Evolutionary conservation across 1,140 invertebrate genomes (phyloP).

Genomic region (Diuraphis noxia): DNA sequence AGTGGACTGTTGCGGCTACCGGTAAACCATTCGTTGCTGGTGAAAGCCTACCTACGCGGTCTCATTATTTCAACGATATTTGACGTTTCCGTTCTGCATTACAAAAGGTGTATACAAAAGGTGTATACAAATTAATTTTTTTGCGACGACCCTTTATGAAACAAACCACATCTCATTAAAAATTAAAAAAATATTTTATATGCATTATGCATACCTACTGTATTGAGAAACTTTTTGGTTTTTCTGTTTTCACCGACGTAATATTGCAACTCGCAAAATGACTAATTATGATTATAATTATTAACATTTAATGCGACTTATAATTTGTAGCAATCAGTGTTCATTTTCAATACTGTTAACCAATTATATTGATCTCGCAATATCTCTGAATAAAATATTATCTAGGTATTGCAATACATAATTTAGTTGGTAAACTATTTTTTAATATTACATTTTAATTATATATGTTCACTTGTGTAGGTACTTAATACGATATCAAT

Average conservation of each 20-base stretch:
- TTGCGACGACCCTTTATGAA: background rate
- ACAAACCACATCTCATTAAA: conserved; percentile 39
- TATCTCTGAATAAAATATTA: background rate
- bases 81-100: conserved; percentile 2
- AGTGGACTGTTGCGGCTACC: background rate
- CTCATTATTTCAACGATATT: background rate
- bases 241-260: background rate
- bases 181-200: background rate
- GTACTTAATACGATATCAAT: no score
- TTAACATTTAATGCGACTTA: background rate
- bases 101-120: conserved; percentile 20
- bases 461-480: no score
- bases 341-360: background rate
- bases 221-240: background rate
- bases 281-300: background rate
- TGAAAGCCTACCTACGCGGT: conserved; percentile 36
- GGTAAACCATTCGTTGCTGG: background rate
- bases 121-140: conserved; percentile 3
- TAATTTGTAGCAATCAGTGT: background rate
- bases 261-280: background rate
- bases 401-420: no score
- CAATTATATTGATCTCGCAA: background rate
- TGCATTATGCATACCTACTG: background rate
- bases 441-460: no score
- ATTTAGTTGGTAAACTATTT: no score